Evolutionary conservation across 2,797 vertebrate species (phyloP).

Genomic region (Sparidentex hasta): DNA sequence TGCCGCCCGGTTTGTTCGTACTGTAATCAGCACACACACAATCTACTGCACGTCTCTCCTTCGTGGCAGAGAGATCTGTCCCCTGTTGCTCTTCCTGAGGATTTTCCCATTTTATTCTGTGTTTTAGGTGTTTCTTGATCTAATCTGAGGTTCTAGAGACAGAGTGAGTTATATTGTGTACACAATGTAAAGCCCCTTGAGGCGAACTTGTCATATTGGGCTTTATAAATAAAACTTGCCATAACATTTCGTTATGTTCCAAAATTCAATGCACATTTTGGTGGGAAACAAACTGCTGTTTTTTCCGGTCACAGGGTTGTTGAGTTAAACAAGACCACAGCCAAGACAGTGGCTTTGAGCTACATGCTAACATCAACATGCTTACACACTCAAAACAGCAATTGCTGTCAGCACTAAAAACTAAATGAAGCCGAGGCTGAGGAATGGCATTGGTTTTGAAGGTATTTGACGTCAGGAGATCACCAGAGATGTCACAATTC

Average conservation of each 20-base stretch:
- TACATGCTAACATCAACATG: background rate
- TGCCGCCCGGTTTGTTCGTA: too few relatives aligned
- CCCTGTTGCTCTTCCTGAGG: background rate
- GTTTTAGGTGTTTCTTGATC: background rate
- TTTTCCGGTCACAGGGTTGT: background rate
- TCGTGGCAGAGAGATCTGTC: background rate
- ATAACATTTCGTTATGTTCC: background rate
- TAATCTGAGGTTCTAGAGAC: background rate
- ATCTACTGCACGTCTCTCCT: background rate
- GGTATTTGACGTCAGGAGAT: background rate
- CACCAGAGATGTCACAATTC: background rate
- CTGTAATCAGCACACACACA: too few relatives aligned
- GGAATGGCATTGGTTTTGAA: too few relatives aligned
- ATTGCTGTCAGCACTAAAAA: background rate
- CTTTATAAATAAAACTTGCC: background rate
- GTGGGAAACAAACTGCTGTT: background rate
- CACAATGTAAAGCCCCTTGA: background rate
- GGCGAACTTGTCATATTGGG: background rate
- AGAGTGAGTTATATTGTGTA: background rate
- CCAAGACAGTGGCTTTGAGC: too few relatives aligned
- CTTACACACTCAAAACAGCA: background rate
- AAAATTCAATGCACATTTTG: constrained; percentile 8
- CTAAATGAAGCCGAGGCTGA: too few relatives aligned
- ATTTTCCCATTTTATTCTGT: background rate
- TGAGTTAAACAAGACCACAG: background rate